Conservation (phyloP, 2,113 vertebrate species). For the Trichechus manatus region DNA sequence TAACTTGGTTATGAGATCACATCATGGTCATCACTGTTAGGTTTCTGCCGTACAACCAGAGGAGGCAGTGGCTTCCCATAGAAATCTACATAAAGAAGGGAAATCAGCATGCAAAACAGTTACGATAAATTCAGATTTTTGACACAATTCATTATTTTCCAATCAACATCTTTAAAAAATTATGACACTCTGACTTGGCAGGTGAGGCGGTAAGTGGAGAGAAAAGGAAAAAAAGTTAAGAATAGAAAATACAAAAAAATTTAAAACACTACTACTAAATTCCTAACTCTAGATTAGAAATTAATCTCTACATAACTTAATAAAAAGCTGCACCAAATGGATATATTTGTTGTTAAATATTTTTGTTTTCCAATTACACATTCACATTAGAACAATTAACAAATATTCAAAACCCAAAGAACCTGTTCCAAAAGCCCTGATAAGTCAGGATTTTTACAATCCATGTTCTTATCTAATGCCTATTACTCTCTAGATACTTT, state of each 20-base stretch:
- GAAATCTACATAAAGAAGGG: conserved; percentile 86
- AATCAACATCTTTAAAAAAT: conserved; percentile 35
- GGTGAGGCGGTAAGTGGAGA: background rate
- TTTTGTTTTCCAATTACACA: conserved; percentile 31
- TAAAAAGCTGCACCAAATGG: background rate
- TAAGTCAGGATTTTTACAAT: background rate
- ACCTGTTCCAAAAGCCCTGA: background rate
- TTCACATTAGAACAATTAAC: conserved; percentile 48
- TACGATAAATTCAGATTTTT: conserved; percentile 25
- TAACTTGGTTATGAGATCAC: conserved; percentile 83
- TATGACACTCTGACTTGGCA: background rate
- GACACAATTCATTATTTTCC: background rate
- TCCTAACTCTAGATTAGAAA: background rate
- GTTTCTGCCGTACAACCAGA: conserved; percentile 84
- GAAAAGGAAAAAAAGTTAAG: background rate
- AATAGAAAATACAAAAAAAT: conserved; percentile 46
- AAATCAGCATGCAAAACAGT: conserved; percentile 55
- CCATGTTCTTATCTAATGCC: background rate
- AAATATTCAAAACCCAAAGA: conserved; percentile 32
- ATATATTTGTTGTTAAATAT: background rate
- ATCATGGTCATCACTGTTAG: conserved; percentile 88
- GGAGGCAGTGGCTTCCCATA: conserved; percentile 89
- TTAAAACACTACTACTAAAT: conserved; percentile 45
- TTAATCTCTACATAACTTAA: conserved; percentile 38
- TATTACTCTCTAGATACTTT: conserved; percentile 1